Base-by-base conservation (phyloP, 2,888 invertebrate species). In the Mycalesis mineus region DNA sequence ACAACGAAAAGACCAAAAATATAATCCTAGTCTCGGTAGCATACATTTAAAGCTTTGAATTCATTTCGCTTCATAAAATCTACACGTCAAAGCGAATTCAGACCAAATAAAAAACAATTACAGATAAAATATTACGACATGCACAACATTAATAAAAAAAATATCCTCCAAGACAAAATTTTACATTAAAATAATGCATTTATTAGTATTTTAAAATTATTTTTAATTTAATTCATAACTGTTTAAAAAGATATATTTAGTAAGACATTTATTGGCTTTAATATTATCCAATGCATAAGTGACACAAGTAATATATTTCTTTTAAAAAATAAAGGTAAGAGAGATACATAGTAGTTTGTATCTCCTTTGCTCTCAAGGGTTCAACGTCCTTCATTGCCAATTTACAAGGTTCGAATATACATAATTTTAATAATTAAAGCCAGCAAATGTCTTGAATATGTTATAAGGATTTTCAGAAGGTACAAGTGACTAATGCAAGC, bases 21-120 rank as follows among this genome's bases (percentile, higher is more conserved):
- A 80, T 81, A 81, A 81, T 80, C 79, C 78, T 66, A 78, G 80
- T 74, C 77, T 77, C 67, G 45, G 71, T 78, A 74, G 84, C 87
- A 78, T 85, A 88, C 87, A 87, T 71, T 83, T 76, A 85, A 88
- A 88, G 88, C 88, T 69, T 68, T 62, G 73, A 82, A 82, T 75
- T 72, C 69, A 74, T 68, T 74, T 72, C 73, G 75, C 77, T 73
- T 53, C 58, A 45, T 53, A 55, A 61, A 66, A 68, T 66, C 75
- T 44, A 52, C 36, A 41, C 14, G 9, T 53, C 75, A 75, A 78
- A 77, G 75, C 71, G 72, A 77, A 75, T 78, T 77, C 78, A 69
- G 71, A 74, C 49, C 73, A 75, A 80, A 77, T 78, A 74, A 76
- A 33, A 9, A 78, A 88, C 82, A 83, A 66, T 73, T 77, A 83